A percentile compares a stretch with the other conserved stretches of the same genome.
phyloP scores from a whole-genome alignment of 2,797 vertebrate genomes.

The Melanotaenia maccullochi region DNA sequence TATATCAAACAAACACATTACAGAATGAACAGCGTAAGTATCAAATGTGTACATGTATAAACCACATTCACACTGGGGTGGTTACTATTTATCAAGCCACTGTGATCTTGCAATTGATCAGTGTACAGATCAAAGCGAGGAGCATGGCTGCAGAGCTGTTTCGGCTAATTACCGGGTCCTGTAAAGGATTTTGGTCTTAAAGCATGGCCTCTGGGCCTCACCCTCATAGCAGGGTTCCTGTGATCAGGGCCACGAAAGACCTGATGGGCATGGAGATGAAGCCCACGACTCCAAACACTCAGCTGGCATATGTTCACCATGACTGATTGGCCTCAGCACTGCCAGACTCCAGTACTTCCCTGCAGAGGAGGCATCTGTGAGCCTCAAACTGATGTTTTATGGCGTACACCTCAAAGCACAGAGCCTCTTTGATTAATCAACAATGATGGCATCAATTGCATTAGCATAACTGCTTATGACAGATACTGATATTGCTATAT shows the following conservation, averaged over 20 bases:
- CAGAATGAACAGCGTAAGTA: conserved; percentile 2
- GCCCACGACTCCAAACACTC: conserved; percentile 57
- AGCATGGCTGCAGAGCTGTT: conserved; percentile 57
- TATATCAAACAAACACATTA: conserved; percentile 7
- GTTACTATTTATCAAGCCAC: conserved; percentile 57
- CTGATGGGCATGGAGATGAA: conserved; percentile 63
- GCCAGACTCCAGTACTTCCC: conserved; percentile 56
- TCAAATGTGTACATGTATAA: conserved; percentile 14
- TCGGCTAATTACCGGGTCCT: conserved; percentile 70
- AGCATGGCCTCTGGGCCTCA: conserved; percentile 63
- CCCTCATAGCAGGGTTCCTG: conserved; percentile 58
- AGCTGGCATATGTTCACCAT: conserved; percentile 55
- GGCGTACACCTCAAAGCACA: conserved; percentile 21
- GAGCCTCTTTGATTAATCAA: conserved; percentile 12
- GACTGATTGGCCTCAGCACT: conserved; percentile 57
- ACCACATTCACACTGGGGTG: conserved; percentile 21
- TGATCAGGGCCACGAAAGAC: conserved; percentile 63
- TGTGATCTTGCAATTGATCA: conserved; percentile 76
- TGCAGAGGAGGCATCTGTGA: conserved; percentile 61
- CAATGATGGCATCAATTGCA: conserved; percentile 1
- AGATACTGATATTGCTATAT: not conserved
- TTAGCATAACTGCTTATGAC: not conserved
- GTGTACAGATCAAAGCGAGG: conserved; percentile 68
- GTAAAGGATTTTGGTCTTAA: conserved; percentile 74
- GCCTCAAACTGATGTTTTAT: conserved; percentile 49